Evolutionary conservation across 37 sponge, comb jelly and placozoan species (phyloP).

Genomic region (Oscarella lobularis): DNA sequence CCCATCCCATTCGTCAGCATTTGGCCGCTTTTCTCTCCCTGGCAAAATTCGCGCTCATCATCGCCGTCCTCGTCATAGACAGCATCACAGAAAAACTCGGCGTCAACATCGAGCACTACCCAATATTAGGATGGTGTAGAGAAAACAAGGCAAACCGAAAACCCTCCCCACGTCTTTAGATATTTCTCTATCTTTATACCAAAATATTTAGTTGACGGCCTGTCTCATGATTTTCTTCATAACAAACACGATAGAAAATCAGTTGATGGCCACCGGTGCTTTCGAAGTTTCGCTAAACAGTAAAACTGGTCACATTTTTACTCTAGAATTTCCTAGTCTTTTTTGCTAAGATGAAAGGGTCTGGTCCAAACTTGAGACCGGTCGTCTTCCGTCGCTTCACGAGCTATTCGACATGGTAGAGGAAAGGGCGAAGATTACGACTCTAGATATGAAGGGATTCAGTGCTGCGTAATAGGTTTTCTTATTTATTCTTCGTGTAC

Average conservation of each 20-base stretch:
- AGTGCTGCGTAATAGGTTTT: no score
- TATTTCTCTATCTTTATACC: neutral
- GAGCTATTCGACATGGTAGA: neutral
- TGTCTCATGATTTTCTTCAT: neutral
- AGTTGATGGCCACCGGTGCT: conserved; percentile 1
- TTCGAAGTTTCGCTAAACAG: neutral
- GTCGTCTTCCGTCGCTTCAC: neutral
- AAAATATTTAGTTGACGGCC: neutral
- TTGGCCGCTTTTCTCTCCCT: neutral
- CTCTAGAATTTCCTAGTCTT: no score
- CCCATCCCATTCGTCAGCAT: neutral
- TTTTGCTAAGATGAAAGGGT: no score
- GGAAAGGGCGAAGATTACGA: no score
- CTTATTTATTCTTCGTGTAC: no score
- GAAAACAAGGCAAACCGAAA: neutral
- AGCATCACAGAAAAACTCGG: neutral
- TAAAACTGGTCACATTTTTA: no score
- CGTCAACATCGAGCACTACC: neutral
- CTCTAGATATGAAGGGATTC: no score
- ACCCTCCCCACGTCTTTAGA: neutral
- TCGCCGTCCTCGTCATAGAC: neutral
- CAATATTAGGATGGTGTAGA: neutral
- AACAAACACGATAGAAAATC: neutral
- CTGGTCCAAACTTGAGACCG: neutral
- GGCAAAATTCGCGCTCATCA: neutral